phyloP scores from a whole-genome alignment of 1,140 invertebrate species.

The Brachionus plicatilis region DNA sequence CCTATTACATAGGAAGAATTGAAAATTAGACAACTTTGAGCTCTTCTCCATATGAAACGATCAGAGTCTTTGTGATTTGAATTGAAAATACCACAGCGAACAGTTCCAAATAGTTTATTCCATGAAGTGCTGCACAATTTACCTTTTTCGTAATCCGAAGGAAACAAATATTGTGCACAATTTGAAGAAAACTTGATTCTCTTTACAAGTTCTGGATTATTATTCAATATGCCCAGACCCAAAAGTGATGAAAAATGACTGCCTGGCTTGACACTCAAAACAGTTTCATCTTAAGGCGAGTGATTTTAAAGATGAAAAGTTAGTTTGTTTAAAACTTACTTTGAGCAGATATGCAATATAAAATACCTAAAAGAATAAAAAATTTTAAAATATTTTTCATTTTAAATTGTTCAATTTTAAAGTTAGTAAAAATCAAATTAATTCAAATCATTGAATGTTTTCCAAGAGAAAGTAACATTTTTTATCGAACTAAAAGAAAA shows the following conservation, averaged over 20 bases:
- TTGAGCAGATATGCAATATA: neutral
- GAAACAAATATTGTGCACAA: conserved; percentile 19
- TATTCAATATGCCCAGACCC: neutral
- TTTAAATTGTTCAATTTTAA: too few relatives aligned
- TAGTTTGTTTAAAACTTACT: neutral
- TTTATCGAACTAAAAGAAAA: too few relatives aligned
- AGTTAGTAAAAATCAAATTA: too few relatives aligned
- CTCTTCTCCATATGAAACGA: conserved; percentile 13
- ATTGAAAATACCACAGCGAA: conserved; percentile 19
- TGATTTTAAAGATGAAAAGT: neutral
- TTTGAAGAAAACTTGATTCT: neutral
- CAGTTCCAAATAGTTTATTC: conserved; percentile 38
- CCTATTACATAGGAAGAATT: neutral
- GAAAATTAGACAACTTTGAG: neutral
- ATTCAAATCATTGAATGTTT: too few relatives aligned
- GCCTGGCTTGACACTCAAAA: neutral
- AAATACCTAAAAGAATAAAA: neutral
- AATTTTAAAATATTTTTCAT: too few relatives aligned
- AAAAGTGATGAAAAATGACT: neutral
- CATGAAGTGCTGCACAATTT: conserved; percentile 19
- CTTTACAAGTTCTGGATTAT: neutral
- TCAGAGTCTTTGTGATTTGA: conserved; percentile 25
- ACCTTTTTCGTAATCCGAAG: neutral
- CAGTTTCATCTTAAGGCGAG: neutral
- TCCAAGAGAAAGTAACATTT: too few relatives aligned